Conservation (phyloP, 1,140 invertebrate genomes). For the Planococcus citri region DNA sequence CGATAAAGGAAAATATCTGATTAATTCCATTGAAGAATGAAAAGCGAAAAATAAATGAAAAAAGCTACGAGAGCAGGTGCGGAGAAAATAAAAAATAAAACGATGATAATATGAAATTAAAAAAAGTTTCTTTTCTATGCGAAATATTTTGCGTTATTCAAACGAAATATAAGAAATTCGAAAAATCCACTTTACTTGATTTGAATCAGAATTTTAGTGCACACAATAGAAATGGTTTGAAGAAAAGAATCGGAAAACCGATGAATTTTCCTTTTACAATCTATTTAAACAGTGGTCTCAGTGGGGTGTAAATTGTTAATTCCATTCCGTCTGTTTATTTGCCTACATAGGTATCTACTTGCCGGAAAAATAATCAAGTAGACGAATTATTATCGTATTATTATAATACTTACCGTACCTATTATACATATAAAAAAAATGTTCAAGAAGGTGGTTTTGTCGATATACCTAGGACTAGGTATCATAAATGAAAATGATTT, state of each 20-base stretch:
- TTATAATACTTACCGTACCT: no score
- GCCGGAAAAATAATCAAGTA: no score
- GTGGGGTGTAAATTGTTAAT: background rate
- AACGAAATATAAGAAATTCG: constrained; percentile 1
- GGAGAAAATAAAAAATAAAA: background rate
- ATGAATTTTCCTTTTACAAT: background rate
- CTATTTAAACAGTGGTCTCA: background rate
- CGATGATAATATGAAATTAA: constrained; percentile 8
- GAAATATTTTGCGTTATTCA: background rate
- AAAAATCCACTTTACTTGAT: constrained; percentile 7
- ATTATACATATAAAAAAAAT: no score
- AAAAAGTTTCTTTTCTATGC: background rate
- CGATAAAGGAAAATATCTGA: background rate
- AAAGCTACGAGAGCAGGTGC: background rate
- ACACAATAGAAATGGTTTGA: background rate
- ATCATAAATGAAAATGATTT: no score
- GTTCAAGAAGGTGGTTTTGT: no score
- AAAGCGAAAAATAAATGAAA: background rate
- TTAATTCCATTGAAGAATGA: constrained; percentile 8
- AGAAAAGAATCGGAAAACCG: background rate
- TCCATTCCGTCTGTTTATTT: no score
- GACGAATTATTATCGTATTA: no score
- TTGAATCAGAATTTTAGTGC: background rate
- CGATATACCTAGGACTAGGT: no score
- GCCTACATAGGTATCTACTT: no score